phyloP scores from a whole-genome alignment of 2,797 vertebrate genomes.

The Falco cherrug region DNA sequence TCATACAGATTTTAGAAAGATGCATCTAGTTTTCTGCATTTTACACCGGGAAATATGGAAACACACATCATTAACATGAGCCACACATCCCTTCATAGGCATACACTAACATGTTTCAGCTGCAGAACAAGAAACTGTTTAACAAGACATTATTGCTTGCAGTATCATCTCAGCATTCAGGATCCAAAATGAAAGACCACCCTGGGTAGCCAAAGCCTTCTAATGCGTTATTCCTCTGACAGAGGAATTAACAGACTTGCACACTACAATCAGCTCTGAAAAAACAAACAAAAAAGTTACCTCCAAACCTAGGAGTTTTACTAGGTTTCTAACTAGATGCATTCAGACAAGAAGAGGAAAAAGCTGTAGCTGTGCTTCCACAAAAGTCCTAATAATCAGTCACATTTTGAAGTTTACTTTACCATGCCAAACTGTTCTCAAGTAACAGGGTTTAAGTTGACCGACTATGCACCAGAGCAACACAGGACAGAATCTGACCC shows the following conservation, averaged over 20 bases:
- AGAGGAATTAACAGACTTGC: background rate
- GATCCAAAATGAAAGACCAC: background rate
- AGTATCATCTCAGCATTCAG: background rate
- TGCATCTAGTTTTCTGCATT: background rate
- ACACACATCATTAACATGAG: background rate
- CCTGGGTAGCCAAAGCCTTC: background rate
- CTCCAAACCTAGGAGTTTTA: background rate
- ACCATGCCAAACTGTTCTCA: background rate
- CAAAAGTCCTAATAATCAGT: background rate
- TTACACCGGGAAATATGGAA: background rate
- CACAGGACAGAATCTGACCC: constrained; percentile 44
- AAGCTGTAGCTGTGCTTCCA: background rate
- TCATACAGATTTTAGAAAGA: background rate
- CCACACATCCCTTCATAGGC: background rate
- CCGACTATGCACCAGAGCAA: constrained; percentile 5
- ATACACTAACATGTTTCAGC: background rate
- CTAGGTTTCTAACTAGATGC: background rate
- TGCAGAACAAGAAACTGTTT: background rate
- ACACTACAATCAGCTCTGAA: background rate
- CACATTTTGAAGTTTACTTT: background rate
- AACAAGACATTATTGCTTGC: background rate
- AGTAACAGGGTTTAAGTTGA: background rate
- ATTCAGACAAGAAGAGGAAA: background rate
- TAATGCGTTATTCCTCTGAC: background rate
- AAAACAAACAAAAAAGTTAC: background rate